phyloP scores from a whole-genome alignment of 2,888 invertebrate species.

The Branchellion lobata region DNA sequence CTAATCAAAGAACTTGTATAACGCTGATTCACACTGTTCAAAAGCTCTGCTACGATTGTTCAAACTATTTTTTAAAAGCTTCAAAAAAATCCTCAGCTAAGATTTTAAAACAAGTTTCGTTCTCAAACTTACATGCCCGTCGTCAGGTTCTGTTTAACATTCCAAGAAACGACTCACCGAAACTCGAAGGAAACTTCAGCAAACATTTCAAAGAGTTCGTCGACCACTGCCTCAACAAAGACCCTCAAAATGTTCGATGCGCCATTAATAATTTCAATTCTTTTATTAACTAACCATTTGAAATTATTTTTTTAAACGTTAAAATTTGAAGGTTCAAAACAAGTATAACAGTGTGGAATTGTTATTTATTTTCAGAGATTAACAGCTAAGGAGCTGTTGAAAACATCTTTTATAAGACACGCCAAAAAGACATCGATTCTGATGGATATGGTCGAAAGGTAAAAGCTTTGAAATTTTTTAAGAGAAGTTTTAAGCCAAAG shows the following conservation, averaged over 20 bases:
- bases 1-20: too few species aligned
- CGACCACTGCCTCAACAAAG: constrained; percentile 51
- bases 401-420: constrained; percentile 92
- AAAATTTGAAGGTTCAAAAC: too few species aligned
- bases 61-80: too few species aligned
- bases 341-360: too few species aligned
- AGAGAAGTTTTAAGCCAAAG: too few species aligned
- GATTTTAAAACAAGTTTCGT: too few species aligned
- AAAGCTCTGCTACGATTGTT: too few species aligned
- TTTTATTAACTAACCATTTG: neutral
- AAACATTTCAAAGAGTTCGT: constrained; percentile 68
- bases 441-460: constrained; percentile 95
- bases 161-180: constrained; percentile 92
- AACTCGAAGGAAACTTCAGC: constrained; percentile 85
- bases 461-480: constrained; percentile 66
- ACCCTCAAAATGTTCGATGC: constrained; percentile 50
- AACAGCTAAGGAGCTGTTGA: constrained; percentile 92
- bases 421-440: constrained; percentile 98
- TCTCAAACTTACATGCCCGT: too few species aligned
- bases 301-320: too few species aligned
- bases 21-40: too few species aligned
- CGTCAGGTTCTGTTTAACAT: constrained; percentile 79
- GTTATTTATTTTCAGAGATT: constrained; percentile 75
- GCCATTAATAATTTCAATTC: neutral
- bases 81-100: too few species aligned